Percentiles rank a stretch among this genome's conserved stretches.
Evolutionary conservation across 2,888 invertebrate species (phyloP).

Genomic region (Eucera pruinosa): DNA sequence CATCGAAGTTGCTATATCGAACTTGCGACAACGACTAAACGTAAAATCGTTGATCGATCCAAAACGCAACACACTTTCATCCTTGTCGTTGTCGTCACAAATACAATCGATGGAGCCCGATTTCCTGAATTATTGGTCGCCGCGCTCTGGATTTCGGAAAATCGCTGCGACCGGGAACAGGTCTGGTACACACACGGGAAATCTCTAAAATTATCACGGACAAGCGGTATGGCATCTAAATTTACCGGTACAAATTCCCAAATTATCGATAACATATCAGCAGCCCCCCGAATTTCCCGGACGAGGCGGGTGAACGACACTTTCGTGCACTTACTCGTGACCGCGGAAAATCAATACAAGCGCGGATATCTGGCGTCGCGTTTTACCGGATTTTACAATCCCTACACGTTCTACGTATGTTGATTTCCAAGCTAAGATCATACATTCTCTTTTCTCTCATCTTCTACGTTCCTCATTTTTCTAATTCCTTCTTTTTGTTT

Average conservation of each 20-base stretch:
- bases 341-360: constrained; percentile 45
- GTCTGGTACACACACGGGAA: background rate
- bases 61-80: background rate
- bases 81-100: background rate
- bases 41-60: background rate
- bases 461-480: background rate
- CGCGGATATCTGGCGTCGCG: constrained; percentile 27
- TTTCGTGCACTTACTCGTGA: constrained; percentile 11
- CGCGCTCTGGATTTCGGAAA: background rate
- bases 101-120: background rate
- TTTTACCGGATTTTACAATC: constrained; percentile 25
- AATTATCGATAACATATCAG: constrained; percentile 37
- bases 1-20: constrained; percentile 2
- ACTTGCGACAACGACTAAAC: no score
- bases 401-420: background rate
- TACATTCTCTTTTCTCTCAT: background rate
- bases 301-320: constrained; percentile 30
- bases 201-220: constrained; percentile 1
- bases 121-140: background rate
- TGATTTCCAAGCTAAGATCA: constrained; percentile 6
- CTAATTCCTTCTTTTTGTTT: no score
- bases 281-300: constrained; percentile 11
- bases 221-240: background rate
- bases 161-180: background rate
- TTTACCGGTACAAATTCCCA: constrained; percentile 36